phyloP scores from a whole-genome alignment of 1,140 invertebrate genomes.

The Plectrocnemia conspersa region DNA sequence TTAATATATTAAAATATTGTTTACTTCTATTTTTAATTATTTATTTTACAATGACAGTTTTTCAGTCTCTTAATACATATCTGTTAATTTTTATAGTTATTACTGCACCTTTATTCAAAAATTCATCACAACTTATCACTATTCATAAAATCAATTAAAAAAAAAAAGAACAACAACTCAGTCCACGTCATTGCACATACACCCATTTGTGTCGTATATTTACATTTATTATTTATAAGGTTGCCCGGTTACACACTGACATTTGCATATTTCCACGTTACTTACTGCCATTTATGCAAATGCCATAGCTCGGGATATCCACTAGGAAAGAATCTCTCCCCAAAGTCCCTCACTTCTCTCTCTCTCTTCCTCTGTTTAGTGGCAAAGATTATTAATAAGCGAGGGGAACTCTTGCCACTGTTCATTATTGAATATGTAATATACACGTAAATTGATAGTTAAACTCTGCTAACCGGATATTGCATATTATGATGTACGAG shows the following conservation, averaged over 20 bases:
- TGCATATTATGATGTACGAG: no score
- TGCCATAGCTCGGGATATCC: constrained; percentile 17
- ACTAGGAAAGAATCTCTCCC: constrained; percentile 20
- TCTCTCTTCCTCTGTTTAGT: no score
- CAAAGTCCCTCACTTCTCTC: no score
- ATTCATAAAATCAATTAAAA: constrained; percentile 33
- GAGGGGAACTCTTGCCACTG: no score
- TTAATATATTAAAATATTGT: neutral
- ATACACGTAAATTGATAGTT: no score
- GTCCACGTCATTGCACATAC: neutral
- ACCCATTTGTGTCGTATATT: constrained; percentile 19
- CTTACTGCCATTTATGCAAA: constrained; percentile 31
- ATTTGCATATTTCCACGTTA: constrained; percentile 31
- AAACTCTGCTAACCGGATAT: no score
- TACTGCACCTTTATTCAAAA: no score
- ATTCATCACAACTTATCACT: constrained; percentile 30
- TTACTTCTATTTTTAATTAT: neutral
- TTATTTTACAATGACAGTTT: neutral
- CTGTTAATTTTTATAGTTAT: no score
- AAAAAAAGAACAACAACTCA: no score
- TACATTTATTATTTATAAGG: constrained; percentile 30
- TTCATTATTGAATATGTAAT: no score
- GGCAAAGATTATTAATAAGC: no score
- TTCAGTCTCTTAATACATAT: neutral
- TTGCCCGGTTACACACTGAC: constrained; percentile 27